A percentile compares a stretch with the other conserved stretches of the same genome.
Evolutionary conservation across 2,113 vertebrate species (phyloP).

Genomic region (Alligator sinensis): DNA sequence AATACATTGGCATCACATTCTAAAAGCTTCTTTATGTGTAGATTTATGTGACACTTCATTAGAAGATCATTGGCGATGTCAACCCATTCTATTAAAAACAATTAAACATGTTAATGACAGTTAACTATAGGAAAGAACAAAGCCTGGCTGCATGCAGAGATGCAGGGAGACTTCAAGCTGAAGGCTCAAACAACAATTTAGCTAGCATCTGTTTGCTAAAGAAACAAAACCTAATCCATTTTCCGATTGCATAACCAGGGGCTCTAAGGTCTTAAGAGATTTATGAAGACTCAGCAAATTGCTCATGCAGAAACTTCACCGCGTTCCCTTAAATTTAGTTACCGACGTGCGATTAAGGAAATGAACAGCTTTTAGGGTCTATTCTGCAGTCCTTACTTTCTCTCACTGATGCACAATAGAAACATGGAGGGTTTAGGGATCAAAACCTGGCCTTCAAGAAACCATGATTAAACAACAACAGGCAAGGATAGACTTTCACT

Average conservation of each 20-base stretch:
- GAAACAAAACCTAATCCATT: background rate
- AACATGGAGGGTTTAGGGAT: background rate
- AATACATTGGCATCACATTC: conserved; percentile 92
- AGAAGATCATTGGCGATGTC: conserved; percentile 90
- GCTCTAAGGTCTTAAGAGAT: background rate
- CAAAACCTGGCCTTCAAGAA: background rate
- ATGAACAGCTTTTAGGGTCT: background rate
- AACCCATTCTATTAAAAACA: conserved; percentile 87
- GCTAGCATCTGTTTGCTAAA: background rate
- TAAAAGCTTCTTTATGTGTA: conserved; percentile 81
- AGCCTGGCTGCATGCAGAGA: background rate
- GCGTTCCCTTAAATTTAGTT: background rate
- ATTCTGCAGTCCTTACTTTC: too few species aligned
- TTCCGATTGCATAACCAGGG: background rate
- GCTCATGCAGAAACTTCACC: background rate
- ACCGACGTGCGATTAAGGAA: background rate
- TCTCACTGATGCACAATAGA: background rate
- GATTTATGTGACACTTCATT: conserved; percentile 86
- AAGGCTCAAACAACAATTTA: background rate
- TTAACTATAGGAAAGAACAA: background rate
- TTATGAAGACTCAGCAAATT: background rate
- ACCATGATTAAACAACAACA: too few species aligned
- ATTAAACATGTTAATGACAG: background rate
- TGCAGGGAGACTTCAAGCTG: background rate
- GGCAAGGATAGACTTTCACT: too few species aligned